Base-by-base conservation (phyloP, 2,888 invertebrate genomes). In the Xestia xanthographa region DNA sequence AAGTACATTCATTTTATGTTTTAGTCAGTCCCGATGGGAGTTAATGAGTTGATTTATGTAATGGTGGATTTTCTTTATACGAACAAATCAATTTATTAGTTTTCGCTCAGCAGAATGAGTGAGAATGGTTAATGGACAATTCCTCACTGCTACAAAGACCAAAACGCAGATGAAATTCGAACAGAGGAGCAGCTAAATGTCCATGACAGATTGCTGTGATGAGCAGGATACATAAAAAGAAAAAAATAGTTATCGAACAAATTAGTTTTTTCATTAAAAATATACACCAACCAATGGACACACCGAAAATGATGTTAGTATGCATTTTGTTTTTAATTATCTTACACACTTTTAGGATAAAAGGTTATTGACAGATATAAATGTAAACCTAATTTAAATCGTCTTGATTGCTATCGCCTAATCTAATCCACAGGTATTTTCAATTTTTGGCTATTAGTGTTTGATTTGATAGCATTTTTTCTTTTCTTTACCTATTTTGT, bases 331-430 rank as follows among this genome's bases (percentile, higher is more conserved):
- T 62, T 14, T 12, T 26, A 22, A 38, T 34, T 14, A 56, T 43
- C 4, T 20, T 50, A 62, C 20, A 72, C 11, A 22, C 1, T 26
- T 38, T n/a, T 62, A 41, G n/a, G 38, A 72, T 80, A 12, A 78
- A n/a, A 80, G 65, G 50, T 80, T 75, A 66, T 60, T 75, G 75
- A 12, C 74, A 80, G 41, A 14, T 68, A 50, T 0, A 29, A 20
- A 50, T 29, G 20, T 56, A 14, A 2, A 45, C 17, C 14, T n/a
- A 66, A 60, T 5, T 41, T 3, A 45, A 65, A 53, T 20, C 8
- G 14, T 43, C n/a, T 80, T 4, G 22, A 20, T 43, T 50, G 11
- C 14, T 38, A 66, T 45, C 38, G 17, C 38, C 1, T 41, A 48
- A 75, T 50, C 50, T 8, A 41, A 45, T n/a, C 63, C n/a, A 41